These are phyloP conservation scores for Styela plicata DNA, from an alignment of 23 tunicate species.

Conservation along the genomic window DNA sequence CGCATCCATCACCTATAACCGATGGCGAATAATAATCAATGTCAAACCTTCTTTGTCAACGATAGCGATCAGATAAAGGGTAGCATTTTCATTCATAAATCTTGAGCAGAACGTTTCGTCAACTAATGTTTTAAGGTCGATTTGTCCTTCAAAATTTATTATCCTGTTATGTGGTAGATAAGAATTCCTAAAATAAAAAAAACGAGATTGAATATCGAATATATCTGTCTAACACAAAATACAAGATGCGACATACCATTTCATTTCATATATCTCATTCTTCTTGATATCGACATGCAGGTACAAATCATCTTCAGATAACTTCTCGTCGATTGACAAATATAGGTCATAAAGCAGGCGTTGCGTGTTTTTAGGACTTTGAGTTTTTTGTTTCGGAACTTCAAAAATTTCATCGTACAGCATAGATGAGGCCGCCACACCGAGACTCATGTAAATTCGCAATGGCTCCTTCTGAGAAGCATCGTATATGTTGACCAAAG, in stretches of 20 bases:
- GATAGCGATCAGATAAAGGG: slow-evolving; percentile 6
- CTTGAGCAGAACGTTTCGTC: slow-evolving; percentile 14
- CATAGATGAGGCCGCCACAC: slow-evolving; percentile 8
- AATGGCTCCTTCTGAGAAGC: slow-evolving; percentile 25
- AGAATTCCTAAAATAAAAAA: slow-evolving; percentile 6
- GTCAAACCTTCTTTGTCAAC: no score
- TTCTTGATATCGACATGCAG: neutral
- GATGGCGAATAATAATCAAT: no score
- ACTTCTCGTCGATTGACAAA: slow-evolving; percentile 5
- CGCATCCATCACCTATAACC: no score
- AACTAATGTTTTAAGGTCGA: neutral
- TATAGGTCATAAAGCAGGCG: neutral
- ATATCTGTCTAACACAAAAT: no score
- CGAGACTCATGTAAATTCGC: neutral
- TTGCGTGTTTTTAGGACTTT: neutral
- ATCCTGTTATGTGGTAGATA: slow-evolving; percentile 19
- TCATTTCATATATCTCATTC: neutral
- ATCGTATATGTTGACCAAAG: neutral
- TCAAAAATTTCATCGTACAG: neutral
- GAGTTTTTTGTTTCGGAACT: neutral
- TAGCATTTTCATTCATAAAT: slow-evolving; percentile 13
- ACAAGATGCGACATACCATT: neutral
- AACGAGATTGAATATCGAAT: neutral
- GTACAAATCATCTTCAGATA: slow-evolving; percentile 15
- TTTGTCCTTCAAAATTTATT: slow-evolving; percentile 5